Conservation (phyloP, 2,797 vertebrate genomes). For the Decapterus maruadsi region DNA sequence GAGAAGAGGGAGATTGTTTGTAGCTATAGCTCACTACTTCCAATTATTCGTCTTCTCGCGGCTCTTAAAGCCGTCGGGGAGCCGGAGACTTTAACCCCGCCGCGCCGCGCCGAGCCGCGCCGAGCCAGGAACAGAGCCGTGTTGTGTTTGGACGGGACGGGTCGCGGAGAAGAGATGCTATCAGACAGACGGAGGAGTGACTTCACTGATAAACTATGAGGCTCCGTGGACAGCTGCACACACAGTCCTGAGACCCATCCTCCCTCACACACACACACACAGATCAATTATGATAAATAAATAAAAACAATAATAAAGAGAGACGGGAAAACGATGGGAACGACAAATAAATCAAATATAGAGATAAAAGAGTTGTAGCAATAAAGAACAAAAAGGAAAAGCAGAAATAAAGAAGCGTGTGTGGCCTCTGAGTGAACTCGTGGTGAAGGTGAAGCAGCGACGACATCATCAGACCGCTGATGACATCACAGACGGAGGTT, state of each 20-base stretch:
- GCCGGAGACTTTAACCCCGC: constrained; percentile 52
- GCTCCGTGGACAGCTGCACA: constrained; percentile 38
- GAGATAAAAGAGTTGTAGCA: too few relatives aligned
- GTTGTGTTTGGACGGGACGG: constrained; percentile 50
- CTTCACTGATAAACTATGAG: constrained; percentile 49
- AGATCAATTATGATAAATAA: too few relatives aligned
- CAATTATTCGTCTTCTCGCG: constrained; percentile 70
- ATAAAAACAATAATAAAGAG: too few relatives aligned
- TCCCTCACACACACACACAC: neutral
- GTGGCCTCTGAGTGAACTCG: too few relatives aligned
- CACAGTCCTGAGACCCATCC: constrained; percentile 21
- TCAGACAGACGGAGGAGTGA: constrained; percentile 41
- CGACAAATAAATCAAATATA: too few relatives aligned
- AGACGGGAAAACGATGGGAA: too few relatives aligned
- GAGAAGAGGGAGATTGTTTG: constrained; percentile 64
- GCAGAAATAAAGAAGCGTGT: too few relatives aligned
- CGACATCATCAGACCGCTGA: too few relatives aligned
- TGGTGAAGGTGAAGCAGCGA: too few relatives aligned
- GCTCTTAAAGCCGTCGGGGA: constrained; percentile 71
- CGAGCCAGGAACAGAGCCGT: constrained; percentile 34
- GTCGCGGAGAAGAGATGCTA: constrained; percentile 54
- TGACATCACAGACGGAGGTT: too few relatives aligned
- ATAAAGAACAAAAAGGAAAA: too few relatives aligned
- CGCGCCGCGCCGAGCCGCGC: too few relatives aligned
- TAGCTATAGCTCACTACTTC: constrained; percentile 66